Evolutionary conservation across 2,888 invertebrate genomes (phyloP).

Genomic region (Napeogenes inachia): DNA sequence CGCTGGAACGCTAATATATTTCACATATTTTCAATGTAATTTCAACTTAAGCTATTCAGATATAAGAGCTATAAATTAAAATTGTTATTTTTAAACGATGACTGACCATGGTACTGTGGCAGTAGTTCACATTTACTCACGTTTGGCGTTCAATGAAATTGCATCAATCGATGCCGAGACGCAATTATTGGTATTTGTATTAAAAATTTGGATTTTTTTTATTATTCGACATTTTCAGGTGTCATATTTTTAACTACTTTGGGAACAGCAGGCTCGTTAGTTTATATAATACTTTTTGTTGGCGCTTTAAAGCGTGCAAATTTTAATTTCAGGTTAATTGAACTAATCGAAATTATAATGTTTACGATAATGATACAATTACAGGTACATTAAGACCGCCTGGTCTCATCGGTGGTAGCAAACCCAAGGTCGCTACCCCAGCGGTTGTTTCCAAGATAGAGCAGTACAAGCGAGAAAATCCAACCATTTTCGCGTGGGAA

Average conservation of each 20-base stretch:
- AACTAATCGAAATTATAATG: background rate
- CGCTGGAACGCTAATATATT: slow-evolving; percentile 40
- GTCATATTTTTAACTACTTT: slow-evolving; percentile 33
- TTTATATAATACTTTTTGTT: background rate
- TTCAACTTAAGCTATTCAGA: slow-evolving; percentile 41
- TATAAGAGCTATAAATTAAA: slow-evolving; percentile 42
- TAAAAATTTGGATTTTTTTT: slow-evolving; percentile 53
- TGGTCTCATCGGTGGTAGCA: slow-evolving; percentile 95
- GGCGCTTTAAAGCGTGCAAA: no score
- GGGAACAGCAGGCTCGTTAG: background rate
- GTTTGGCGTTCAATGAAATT: slow-evolving; percentile 73
- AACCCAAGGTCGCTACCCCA: slow-evolving; percentile 98
- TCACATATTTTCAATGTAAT: slow-evolving; percentile 36
- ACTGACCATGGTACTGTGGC: slow-evolving; percentile 40
- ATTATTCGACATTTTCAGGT: slow-evolving; percentile 54
- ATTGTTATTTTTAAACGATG: slow-evolving; percentile 35
- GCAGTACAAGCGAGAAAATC: slow-evolving; percentile 98
- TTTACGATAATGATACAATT: slow-evolving; percentile 43
- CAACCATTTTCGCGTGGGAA: slow-evolving; percentile 99
- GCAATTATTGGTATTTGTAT: slow-evolving; percentile 71
- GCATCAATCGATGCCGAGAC: slow-evolving; percentile 68
- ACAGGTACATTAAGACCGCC: slow-evolving; percentile 92
- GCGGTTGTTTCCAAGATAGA: slow-evolving; percentile 98
- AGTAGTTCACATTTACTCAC: slow-evolving; percentile 65
- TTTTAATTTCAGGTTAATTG: no score